These are phyloP conservation scores for Crenichthys baileyi DNA, from an alignment of 2,797 vertebrate genomes.

Conservation along the genomic window DNA sequence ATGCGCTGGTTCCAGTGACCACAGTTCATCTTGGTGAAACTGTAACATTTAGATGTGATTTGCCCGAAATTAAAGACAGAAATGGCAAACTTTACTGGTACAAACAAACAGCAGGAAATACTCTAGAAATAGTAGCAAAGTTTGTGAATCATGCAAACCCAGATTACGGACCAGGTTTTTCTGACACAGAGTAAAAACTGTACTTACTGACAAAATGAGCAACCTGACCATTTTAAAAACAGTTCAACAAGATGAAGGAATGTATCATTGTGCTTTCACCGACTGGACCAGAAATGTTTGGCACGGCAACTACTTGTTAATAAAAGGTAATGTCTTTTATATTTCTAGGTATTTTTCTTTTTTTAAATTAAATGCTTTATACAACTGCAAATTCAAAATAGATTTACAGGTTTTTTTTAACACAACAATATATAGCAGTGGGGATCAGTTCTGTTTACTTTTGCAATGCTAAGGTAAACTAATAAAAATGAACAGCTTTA, in stretches of 20 bases:
- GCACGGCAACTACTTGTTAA: background rate
- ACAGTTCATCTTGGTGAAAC: background rate
- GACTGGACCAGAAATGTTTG: background rate
- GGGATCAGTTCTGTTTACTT: background rate
- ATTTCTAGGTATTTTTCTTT: background rate
- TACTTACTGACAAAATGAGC: background rate
- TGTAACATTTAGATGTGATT: background rate
- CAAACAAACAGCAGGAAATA: background rate
- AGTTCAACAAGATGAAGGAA: slow-evolving; percentile 33
- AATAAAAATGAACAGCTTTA: background rate
- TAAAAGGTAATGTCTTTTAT: rapidly evolving
- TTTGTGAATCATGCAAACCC: background rate
- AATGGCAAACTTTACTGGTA: slow-evolving; percentile 5
- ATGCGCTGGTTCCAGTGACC: background rate
- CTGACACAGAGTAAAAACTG: rapidly evolving
- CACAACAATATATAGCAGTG: background rate
- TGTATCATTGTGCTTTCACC: slow-evolving; percentile 11
- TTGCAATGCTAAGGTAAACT: background rate
- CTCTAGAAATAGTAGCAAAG: background rate
- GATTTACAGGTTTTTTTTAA: background rate
- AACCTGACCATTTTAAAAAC: slow-evolving; percentile 22
- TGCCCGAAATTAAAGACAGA: background rate
- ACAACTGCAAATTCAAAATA: background rate
- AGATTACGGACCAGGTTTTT: background rate
- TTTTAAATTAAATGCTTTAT: background rate